These are phyloP conservation scores for Rissa tridactyla DNA, from an alignment of 2,113 vertebrate species.

Conservation along the genomic window DNA sequence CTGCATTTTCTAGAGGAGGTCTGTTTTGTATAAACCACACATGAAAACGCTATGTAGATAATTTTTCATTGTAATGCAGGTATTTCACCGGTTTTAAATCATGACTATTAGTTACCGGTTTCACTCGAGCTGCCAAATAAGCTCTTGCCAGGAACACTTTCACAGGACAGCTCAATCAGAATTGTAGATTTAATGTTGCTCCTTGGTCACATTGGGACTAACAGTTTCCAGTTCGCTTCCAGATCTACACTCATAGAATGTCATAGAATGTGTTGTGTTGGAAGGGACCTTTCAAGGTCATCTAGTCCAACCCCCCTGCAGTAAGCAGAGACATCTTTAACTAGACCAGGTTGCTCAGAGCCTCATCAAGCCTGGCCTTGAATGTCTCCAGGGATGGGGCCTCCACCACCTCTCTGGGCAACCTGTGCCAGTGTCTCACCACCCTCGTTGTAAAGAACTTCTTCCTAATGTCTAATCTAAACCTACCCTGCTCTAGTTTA, in stretches of 20 bases:
- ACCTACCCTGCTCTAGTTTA: too few species aligned
- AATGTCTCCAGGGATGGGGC: too few species aligned
- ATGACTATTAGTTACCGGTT: neutral
- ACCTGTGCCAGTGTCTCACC: too few species aligned
- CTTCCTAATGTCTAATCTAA: too few species aligned
- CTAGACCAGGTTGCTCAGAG: too few species aligned
- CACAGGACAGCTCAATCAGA: neutral
- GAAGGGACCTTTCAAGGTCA: too few species aligned
- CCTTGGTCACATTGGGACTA: neutral
- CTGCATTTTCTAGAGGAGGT: neutral
- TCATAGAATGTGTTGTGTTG: too few species aligned
- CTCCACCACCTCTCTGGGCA: too few species aligned
- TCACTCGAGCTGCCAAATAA: neutral
- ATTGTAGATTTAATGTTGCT: neutral
- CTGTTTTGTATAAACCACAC: neutral
- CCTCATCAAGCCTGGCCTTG: too few species aligned
- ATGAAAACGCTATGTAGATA: neutral
- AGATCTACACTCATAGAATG: neutral
- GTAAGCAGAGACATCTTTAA: too few species aligned
- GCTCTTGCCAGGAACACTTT: neutral
- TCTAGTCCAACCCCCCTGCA: too few species aligned
- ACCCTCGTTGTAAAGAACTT: too few species aligned
- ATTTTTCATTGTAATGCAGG: neutral
- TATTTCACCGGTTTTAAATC: neutral
- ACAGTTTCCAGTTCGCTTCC: neutral